Percentiles rank a stretch among this genome's conserved stretches.
phyloP scores from a whole-genome alignment of 2,888 invertebrate species.

The Isoperla grammatica region DNA sequence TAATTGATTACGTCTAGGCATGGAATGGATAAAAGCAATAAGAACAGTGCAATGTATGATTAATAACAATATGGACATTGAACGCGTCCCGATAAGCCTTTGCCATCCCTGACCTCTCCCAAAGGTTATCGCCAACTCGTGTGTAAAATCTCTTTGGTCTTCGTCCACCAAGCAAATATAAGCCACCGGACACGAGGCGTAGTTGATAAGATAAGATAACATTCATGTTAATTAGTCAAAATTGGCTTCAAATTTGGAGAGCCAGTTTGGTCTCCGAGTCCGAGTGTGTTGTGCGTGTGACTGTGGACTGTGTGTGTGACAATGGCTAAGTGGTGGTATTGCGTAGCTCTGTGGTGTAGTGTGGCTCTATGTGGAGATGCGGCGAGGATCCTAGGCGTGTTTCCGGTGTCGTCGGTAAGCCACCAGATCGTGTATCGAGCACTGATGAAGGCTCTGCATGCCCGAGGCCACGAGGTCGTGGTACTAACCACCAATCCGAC shows the following conservation, averaged over 20 bases:
- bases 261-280: not conserved
- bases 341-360: too few relatives aligned
- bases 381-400: constrained; percentile 44
- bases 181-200: not conserved
- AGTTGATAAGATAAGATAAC: not conserved
- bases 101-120: constrained; percentile 9
- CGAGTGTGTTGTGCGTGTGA: not conserved
- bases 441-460: constrained; percentile 43
- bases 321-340: not conserved
- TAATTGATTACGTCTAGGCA: not conserved
- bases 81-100: not conserved
- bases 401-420: constrained; percentile 45
- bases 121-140: constrained; percentile 4
- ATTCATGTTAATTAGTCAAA: not conserved
- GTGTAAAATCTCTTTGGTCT: not conserved
- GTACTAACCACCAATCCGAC: constrained; percentile 45
- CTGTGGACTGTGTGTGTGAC: not conserved
- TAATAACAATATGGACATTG: constrained; percentile 11
- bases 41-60: constrained; percentile 1
- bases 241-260: not conserved
- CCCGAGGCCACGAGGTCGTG: constrained; percentile 46
- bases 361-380: constrained; percentile 15
- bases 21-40: constrained; percentile 1
- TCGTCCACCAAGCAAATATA: constrained; percentile 2
- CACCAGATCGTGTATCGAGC: constrained; percentile 46